Base-by-base conservation (phyloP, 2,797 vertebrate species). In the Lagodon rhomboides region DNA sequence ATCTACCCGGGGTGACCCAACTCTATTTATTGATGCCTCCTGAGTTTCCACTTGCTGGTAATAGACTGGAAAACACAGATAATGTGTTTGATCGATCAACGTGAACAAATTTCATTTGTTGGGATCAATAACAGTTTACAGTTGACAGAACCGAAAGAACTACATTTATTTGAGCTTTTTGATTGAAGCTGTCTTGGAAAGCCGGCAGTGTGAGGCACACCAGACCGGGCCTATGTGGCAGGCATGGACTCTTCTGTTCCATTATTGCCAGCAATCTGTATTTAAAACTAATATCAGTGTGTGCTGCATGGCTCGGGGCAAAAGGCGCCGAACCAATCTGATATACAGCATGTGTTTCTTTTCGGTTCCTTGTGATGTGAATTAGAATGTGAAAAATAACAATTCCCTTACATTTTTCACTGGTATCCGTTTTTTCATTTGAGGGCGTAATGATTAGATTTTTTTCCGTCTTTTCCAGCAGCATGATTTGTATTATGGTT, bases 31-130 rank as follows among this genome's bases (percentile, higher is more conserved):
- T 96, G 97, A 97, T 93, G 95, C 96, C 86, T 91, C 85, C 91
- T 94, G 96, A 96, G 96, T 96, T 96, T 96, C 95, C 96, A 96
- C 96, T 97, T 96, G 96, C 95, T 93, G 95, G 96, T 98, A 98
- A 99, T 97, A 97, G 97, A 98, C 96, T 97, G 96, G 95, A 97
- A 94, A 96, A 95, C 91, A 96, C 96, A 96, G 97, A 98, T 98
- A 98, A 99, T 99, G 97, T 95, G 95, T 98, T 97, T 97, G 97
- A 99, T 99, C 96, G 97, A 99, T 98, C 97, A 98, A 97, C 96
- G 94, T 94, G 97, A 98, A 98, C 97, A 98, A 97, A 99, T 98
- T 98, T 98, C 95, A 99, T 99, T 98, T 98, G 96, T 87, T 91
- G 95, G 94, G 96, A 98, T 99, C 98, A 98, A 99, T 99, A 99